Evolutionary conservation across 2,888 invertebrate genomes (phyloP).

Genomic region (Eustalomyia histrio): DNA sequence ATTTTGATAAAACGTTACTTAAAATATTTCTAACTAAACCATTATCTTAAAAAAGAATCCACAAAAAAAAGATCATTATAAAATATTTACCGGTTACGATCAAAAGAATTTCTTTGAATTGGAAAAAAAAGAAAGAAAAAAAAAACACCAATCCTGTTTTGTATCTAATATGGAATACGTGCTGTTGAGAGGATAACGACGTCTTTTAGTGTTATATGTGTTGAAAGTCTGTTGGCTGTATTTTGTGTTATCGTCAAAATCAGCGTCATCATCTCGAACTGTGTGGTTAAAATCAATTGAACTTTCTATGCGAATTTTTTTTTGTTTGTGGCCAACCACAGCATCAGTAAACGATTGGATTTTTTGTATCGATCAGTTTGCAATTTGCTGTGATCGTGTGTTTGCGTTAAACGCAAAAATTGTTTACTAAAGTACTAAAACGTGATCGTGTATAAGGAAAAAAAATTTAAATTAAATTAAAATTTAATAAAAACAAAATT

Average conservation of each 20-base stretch:
- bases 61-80: conserved; percentile 1
- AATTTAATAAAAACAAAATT: too few species aligned
- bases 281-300: conserved; percentile 60
- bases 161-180: conserved; percentile 61
- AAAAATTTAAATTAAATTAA: too few species aligned
- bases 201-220: too few species aligned
- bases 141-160: conserved; percentile 50
- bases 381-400: conserved; percentile 65
- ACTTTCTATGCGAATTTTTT: conserved; percentile 62
- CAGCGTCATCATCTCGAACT: conserved; percentile 39
- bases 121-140: background rate
- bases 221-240: background rate
- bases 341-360: conserved; percentile 52
- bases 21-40: background rate
- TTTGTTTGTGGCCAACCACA: conserved; percentile 28
- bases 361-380: conserved; percentile 65
- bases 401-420: conserved; percentile 40
- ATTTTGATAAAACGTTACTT: background rate
- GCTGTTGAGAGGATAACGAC: conserved; percentile 51
- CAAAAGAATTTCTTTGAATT: conserved; percentile 58
- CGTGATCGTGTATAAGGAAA: background rate
- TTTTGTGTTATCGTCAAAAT: conserved; percentile 18
- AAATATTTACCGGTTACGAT: conserved; percentile 43
- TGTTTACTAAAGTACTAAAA: background rate
- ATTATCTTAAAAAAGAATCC: conserved; percentile 9